phyloP scores from a whole-genome alignment of 2,888 invertebrate species.

The Limnephilus lunatus region DNA sequence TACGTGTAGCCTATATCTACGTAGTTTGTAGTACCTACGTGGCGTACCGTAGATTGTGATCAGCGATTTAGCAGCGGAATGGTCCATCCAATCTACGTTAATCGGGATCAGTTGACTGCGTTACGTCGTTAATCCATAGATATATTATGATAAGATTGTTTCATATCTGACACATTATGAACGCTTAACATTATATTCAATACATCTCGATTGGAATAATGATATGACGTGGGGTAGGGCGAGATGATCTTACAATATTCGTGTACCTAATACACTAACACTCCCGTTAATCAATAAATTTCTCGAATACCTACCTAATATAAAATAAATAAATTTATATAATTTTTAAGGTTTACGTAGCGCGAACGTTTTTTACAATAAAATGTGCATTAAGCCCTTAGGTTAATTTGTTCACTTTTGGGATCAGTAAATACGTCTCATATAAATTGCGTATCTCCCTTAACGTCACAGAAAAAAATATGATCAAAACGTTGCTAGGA shows the following conservation, averaged over 20 bases:
- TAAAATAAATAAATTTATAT: no score
- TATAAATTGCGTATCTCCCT: no score
- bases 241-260: not conserved
- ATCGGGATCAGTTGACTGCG: conserved; percentile 31
- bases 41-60: conserved; percentile 17
- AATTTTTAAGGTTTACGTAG: no score
- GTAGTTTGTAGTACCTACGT: not conserved
- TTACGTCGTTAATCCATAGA: conserved; percentile 37
- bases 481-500: no score
- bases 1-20: not conserved
- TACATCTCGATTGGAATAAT: conserved; percentile 26
- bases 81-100: conserved; percentile 40
- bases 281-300: not conserved
- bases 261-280: not conserved
- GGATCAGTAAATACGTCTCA: no score
- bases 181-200: conserved; percentile 49
- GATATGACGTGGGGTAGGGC: not conserved
- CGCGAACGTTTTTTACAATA: no score
- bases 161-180: conserved; percentile 57
- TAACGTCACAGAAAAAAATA: no score
- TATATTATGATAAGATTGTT: conserved; percentile 50
- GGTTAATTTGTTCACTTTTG: no score
- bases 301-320: no score
- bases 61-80: conserved; percentile 37
- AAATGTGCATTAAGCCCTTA: no score